These are phyloP conservation scores for Notodonta dromedarius DNA, from an alignment of 2,888 invertebrate species.

Conservation along the genomic window DNA sequence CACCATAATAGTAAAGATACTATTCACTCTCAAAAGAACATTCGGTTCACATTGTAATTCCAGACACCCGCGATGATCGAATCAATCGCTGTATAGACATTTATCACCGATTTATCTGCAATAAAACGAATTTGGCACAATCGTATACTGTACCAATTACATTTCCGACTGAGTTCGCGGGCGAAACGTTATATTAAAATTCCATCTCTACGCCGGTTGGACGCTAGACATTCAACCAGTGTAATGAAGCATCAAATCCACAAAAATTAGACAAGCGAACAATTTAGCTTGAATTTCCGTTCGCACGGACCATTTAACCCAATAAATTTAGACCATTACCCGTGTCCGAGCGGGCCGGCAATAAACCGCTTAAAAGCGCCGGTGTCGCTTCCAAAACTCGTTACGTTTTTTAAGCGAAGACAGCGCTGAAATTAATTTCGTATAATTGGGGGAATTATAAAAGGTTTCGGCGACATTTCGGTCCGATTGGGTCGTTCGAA, in stretches of 20 bases:
- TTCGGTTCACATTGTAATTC: too few species aligned
- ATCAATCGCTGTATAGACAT: background rate
- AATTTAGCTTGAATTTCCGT: constrained; percentile 72
- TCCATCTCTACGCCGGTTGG: constrained; percentile 30
- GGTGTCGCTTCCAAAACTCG: constrained; percentile 71
- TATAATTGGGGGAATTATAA: constrained; percentile 63
- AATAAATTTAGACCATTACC: constrained; percentile 81
- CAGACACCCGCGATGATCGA: background rate
- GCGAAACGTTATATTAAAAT: constrained; percentile 46
- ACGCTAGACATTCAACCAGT: constrained; percentile 54
- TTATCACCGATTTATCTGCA: background rate
- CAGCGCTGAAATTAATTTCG: constrained; percentile 71
- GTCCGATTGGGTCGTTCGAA: constrained; percentile 30
- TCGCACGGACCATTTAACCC: constrained; percentile 74
- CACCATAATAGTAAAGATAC: too few species aligned
- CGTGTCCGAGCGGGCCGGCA: constrained; percentile 69
- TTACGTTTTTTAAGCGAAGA: constrained; percentile 69
- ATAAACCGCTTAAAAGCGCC: constrained; percentile 70
- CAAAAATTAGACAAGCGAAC: constrained; percentile 77
- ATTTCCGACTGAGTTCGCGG: constrained; percentile 36
- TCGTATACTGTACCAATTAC: constrained; percentile 21
- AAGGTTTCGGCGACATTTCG: constrained; percentile 43
- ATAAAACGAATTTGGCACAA: constrained; percentile 24
- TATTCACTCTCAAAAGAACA: too few species aligned
- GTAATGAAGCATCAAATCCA: constrained; percentile 72